A percentile compares a stretch with the other conserved stretches of the same genome.
Conservation (phyloP, 2,113 vertebrate species). For the Chlorodrepanis virens region DNA sequence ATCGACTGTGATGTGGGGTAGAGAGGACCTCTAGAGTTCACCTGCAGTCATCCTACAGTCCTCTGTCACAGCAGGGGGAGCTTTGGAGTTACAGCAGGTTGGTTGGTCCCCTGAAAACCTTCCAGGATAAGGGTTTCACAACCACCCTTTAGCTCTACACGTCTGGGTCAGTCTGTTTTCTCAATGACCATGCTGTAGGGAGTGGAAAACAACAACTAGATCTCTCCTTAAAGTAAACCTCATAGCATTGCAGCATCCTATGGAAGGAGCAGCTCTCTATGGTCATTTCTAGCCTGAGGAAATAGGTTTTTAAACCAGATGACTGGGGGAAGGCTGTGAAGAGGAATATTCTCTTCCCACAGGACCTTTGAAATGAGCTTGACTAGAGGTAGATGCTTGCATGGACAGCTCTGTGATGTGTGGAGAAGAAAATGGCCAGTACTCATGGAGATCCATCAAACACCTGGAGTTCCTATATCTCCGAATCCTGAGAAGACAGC, state of each 20-base stretch:
- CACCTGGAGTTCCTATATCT: neutral
- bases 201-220: neutral
- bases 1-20: accelerated
- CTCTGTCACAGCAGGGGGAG: neutral
- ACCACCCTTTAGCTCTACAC: too few relatives aligned
- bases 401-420: conserved; percentile 67
- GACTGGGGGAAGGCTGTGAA: neutral
- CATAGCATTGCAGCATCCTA: neutral
- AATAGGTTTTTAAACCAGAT: neutral
- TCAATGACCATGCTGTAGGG: neutral
- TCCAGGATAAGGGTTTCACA: neutral
- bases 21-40: neutral
- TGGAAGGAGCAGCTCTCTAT: neutral
- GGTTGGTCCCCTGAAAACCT: neutral
- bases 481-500: neutral
- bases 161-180: neutral
- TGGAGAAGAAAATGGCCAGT: conserved; percentile 69
- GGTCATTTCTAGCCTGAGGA: neutral
- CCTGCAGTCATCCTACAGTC: neutral
- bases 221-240: neutral
- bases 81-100: neutral
- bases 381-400: conserved; percentile 65
- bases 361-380: conserved; percentile 73
- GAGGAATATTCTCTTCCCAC: conserved; percentile 69
- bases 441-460: conserved; percentile 68